Evolutionary conservation across 1,140 invertebrate genomes (phyloP).

Genomic region (Batillaria attramentaria): DNA sequence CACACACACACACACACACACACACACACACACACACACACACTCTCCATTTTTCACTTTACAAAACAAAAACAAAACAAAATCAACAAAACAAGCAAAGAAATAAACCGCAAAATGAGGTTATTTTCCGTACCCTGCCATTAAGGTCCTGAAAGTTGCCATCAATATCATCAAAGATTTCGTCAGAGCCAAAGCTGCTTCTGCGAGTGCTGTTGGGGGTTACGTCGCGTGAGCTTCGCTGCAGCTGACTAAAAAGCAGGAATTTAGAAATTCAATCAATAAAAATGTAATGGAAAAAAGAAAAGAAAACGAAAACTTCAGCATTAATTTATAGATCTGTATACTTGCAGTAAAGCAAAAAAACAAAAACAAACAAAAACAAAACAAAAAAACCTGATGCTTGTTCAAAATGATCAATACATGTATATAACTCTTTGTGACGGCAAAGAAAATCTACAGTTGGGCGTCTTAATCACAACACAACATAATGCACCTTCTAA

Average conservation of each 20-base stretch:
- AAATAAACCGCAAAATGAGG: too few relatives aligned
- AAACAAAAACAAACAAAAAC: too few relatives aligned
- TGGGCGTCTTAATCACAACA: too few relatives aligned
- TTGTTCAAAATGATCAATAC: too few relatives aligned
- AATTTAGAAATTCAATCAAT: background rate
- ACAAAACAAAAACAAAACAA: too few relatives aligned
- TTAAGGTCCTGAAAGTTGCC: conserved; percentile 65
- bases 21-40: background rate
- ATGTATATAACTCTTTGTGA: too few relatives aligned
- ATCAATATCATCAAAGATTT: conserved; percentile 67
- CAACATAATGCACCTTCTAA: too few relatives aligned
- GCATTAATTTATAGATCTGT: background rate
- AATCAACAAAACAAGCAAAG: background rate
- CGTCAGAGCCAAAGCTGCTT: conserved; percentile 53
- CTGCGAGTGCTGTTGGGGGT: conserved; percentile 43
- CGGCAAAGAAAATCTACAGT: too few relatives aligned
- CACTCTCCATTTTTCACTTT: too few relatives aligned
- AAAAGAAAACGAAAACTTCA: background rate
- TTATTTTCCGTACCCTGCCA: conserved; percentile 62
- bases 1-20: background rate
- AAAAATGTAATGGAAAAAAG: background rate
- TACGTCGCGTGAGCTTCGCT: conserved; percentile 46
- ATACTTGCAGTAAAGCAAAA: too few relatives aligned
- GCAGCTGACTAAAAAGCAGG: conserved; percentile 64
- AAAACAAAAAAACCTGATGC: background rate